phyloP scores from a whole-genome alignment of 1,140 invertebrate genomes.

The Gerris buenoi region DNA sequence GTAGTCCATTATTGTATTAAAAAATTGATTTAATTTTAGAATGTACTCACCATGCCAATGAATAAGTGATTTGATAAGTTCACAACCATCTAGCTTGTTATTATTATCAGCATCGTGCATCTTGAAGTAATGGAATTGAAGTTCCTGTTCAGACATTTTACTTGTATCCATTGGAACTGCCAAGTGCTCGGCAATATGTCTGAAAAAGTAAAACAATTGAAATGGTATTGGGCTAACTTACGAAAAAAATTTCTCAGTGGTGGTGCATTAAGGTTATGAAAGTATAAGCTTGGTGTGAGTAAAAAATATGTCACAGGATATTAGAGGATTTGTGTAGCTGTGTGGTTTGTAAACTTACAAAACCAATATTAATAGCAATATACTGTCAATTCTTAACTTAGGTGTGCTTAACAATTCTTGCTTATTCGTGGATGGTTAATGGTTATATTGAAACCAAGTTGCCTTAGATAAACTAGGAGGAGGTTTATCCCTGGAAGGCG shows the following conservation, averaged over 20 bases:
- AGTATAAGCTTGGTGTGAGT: background rate
- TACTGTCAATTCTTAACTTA: background rate
- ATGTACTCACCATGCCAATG: constrained; percentile 83
- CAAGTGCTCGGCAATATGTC: constrained; percentile 78
- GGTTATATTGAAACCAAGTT: no score
- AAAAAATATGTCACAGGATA: no score
- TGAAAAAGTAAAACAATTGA: constrained; percentile 30
- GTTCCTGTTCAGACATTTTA: constrained; percentile 84
- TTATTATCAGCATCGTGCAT: constrained; percentile 94
- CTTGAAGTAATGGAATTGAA: constrained; percentile 93
- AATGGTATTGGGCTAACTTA: background rate
- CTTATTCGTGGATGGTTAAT: no score
- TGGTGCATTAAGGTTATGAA: background rate
- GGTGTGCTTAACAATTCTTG: no score
- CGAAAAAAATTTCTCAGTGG: background rate
- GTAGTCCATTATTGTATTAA: no score
- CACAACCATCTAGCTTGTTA: constrained; percentile 85
- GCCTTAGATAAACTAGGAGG: no score
- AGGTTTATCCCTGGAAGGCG: no score
- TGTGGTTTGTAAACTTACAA: background rate
- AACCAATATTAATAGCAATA: background rate
- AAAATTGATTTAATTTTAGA: no score
- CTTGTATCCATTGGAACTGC: constrained; percentile 85
- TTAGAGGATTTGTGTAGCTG: no score
- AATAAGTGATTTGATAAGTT: constrained; percentile 79